These are phyloP conservation scores for Micronycteris hirsuta DNA, from an alignment of 2,113 vertebrate species.

Conservation along the genomic window DNA sequence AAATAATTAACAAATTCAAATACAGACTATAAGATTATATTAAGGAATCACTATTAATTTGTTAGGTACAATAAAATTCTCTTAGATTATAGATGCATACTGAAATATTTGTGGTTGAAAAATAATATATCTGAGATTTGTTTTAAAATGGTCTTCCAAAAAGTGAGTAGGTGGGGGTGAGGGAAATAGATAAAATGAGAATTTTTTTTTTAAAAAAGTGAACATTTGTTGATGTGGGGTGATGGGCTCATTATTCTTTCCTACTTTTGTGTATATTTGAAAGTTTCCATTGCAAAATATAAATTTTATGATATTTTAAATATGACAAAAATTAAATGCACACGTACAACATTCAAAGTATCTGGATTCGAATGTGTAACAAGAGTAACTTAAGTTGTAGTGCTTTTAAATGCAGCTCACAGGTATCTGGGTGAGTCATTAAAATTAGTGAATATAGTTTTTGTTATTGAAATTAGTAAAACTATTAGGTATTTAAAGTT, in stretches of 20 bases:
- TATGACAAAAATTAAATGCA: neutral
- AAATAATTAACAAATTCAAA: constrained; percentile 12
- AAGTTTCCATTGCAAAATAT: neutral
- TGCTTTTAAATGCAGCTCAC: neutral
- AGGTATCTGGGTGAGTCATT: neutral
- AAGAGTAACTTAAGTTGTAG: neutral
- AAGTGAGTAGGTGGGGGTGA: neutral
- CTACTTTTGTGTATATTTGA: neutral
- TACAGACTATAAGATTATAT: neutral
- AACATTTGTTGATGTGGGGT: neutral
- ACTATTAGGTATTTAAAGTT: constrained; percentile 18
- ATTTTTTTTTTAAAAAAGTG: neutral
- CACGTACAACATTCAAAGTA: neutral
- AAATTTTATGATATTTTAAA: neutral
- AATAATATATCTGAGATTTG: neutral
- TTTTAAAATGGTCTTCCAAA: neutral
- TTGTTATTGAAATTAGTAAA: constrained; percentile 11
- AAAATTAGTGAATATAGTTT: constrained; percentile 11
- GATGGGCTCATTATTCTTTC: neutral
- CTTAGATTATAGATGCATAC: neutral
- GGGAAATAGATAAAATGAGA: neutral
- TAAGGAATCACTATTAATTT: constrained; percentile 2
- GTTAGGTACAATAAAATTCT: neutral
- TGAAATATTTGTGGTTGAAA: constrained; percentile 10
- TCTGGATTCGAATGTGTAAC: neutral